phyloP scores from a whole-genome alignment of 2,888 invertebrate genomes.

The Hipparchia sbordonii region DNA sequence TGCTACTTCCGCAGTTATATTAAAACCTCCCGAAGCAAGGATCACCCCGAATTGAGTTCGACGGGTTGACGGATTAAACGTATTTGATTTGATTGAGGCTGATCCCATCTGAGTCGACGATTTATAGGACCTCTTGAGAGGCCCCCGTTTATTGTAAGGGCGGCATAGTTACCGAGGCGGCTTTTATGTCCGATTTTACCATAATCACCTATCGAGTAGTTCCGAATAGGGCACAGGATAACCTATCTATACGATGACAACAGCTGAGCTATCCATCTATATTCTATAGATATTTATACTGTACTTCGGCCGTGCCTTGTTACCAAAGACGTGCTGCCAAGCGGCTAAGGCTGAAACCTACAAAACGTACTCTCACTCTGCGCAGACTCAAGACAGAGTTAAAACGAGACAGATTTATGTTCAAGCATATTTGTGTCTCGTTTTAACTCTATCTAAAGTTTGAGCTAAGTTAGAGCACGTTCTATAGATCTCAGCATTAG shows the following conservation, averaged over 20 bases:
- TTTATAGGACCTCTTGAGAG: constrained; percentile 21
- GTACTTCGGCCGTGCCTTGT: no score
- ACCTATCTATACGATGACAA: no score
- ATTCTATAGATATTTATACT: background rate
- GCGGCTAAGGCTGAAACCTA: no score
- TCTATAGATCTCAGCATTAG: no score
- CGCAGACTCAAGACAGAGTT: no score
- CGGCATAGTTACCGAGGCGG: constrained; percentile 1
- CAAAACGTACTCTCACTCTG: no score
- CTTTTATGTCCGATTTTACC: constrained; percentile 8
- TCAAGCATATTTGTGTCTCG: no score
- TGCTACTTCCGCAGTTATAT: constrained; percentile 1
- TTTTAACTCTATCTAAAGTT: no score
- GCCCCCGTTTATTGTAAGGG: constrained; percentile 16
- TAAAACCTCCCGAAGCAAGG: constrained; percentile 10
- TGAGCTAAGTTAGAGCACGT: no score
- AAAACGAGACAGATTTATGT: no score
- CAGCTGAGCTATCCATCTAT: background rate
- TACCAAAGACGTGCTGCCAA: no score
- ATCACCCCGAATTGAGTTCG: constrained; percentile 19
- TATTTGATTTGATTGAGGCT: constrained; percentile 26
- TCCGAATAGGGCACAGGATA: no score
- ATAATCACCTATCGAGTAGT: constrained; percentile 3
- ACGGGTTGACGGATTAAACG: constrained; percentile 25
- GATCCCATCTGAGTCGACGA: constrained; percentile 26